These are phyloP conservation scores for Callaeas wilsoni DNA, from an alignment of 2,113 vertebrate species.

Conservation along the genomic window DNA sequence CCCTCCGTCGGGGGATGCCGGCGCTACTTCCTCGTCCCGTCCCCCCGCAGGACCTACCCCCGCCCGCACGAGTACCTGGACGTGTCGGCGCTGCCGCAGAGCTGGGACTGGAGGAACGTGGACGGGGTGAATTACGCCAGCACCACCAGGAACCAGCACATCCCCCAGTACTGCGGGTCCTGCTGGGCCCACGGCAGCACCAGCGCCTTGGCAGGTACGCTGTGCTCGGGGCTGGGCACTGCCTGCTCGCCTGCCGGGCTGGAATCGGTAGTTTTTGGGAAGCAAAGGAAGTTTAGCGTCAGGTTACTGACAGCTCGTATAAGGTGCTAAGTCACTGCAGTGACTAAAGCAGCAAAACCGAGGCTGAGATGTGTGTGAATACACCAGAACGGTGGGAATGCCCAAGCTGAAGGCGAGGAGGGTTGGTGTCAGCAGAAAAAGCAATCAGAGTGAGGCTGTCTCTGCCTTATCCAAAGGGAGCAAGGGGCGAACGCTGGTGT, in stretches of 20 bases:
- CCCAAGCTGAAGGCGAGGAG: not conserved
- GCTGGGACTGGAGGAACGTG: slow-evolving; percentile 93
- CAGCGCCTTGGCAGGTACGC: slow-evolving; percentile 89
- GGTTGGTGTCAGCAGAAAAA: not conserved
- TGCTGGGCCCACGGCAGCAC: slow-evolving; percentile 98
- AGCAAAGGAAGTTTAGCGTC: not conserved
- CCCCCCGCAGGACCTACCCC: slow-evolving; percentile 66
- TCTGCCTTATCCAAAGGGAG: too few species aligned
- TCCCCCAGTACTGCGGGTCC: slow-evolving; percentile 97
- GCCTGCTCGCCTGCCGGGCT: fast-evolving
- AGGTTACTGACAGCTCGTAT: fast-evolving
- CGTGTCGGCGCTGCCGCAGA: slow-evolving; percentile 69
- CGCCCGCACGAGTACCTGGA: slow-evolving; percentile 84
- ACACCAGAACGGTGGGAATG: not conserved
- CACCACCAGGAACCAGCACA: slow-evolving; percentile 94
- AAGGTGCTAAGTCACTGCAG: not conserved
- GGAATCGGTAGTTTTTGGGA: fast-evolving
- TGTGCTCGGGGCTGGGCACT: too few species aligned
- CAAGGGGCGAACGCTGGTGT: fast-evolving
- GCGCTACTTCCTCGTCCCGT: fast-evolving
- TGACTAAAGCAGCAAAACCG: fast-evolving
- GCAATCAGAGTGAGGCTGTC: not conserved
- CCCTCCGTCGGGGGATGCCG: too few species aligned
- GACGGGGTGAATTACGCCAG: slow-evolving; percentile 85
- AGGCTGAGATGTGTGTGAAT: not conserved